Base-by-base conservation (phyloP, 2,113 vertebrate genomes). In the Chinchilla lanigera region DNA sequence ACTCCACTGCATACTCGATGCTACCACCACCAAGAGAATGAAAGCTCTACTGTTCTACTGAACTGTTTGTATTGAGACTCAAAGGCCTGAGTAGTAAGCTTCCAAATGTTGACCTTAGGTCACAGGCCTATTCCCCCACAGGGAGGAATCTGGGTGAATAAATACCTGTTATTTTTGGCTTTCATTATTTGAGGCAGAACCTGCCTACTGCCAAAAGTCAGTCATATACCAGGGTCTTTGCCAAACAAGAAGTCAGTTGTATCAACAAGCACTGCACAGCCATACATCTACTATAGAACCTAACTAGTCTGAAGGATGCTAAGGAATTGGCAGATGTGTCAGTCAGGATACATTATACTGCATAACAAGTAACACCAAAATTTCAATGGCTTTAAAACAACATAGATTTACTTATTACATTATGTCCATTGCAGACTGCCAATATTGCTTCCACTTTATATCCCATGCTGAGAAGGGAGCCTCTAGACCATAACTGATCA, bases 111-210 rank as follows among this genome's bases (percentile, higher is more conserved):
- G 38, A 82, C 22, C n/a, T 65, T 63, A 77, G 89, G 9, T 81
- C 16, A 47, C 73, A n/a, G 6, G 35, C 26, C 35, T 91, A 7
- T 78, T 90, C 52, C 47, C 26, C 77, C 11, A 73, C 58, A 58
- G 47, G 10, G 30, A 89, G 28, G 83, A 67, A 86, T 86, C 93
- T 94, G 24, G 54, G 54, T 86, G 93, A 71, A 89, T 50, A 44
- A 89, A 47, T 69, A 30, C 92, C 11, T 17, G 56, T 50, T 84
- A 78, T 92, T 93, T 88, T 38, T 69, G 44, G 33, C 52, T 86
- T 80, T 67, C 52, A 54, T 78, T 26, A 35, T 90, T 50, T 84
- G 47, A 89, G 47, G 47, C 58, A 94, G 67, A 92, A 54, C 41
- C 52, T 73, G 13, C 85, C 47, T 67, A 0, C 41, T 96, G 85